phyloP scores from a whole-genome alignment of 2,888 invertebrate genomes.

The Nysson spinosus region DNA sequence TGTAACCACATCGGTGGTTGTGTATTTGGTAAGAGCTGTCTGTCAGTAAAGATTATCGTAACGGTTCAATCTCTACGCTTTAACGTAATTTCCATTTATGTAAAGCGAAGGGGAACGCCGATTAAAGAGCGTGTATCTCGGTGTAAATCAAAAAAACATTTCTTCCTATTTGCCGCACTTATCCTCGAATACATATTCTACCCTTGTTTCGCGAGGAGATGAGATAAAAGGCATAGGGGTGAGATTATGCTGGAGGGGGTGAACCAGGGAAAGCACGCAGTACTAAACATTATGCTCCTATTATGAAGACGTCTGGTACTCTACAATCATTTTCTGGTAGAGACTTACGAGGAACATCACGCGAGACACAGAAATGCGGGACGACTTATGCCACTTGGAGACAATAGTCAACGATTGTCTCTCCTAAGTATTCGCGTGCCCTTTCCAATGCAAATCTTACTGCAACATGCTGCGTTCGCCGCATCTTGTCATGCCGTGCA shows the following conservation, averaged over 20 bases:
- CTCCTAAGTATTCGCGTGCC: slow-evolving; percentile 12
- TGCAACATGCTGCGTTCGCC: slow-evolving; percentile 51
- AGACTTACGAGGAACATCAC: slow-evolving; percentile 26
- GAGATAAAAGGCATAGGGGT: too few species aligned
- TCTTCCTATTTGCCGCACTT: too few species aligned
- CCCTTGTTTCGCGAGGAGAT: too few species aligned
- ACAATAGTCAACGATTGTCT: slow-evolving; percentile 36
- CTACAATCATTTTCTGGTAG: slow-evolving; percentile 55
- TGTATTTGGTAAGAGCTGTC: slow-evolving; percentile 23
- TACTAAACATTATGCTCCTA: too few species aligned
- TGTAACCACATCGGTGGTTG: slow-evolving; percentile 17
- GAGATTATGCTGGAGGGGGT: background rate
- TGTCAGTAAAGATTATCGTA: slow-evolving; percentile 1
- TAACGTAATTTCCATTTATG: too few species aligned
- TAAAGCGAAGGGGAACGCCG: too few species aligned
- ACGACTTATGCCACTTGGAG: slow-evolving; percentile 32
- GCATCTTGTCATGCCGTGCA: slow-evolving; percentile 33
- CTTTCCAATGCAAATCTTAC: slow-evolving; percentile 59
- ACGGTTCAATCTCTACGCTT: slow-evolving; percentile 7
- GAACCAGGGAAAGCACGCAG: background rate
- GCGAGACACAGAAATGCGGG: too few species aligned
- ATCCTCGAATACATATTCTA: too few species aligned
- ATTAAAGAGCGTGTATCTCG: too few species aligned
- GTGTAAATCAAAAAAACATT: too few species aligned
- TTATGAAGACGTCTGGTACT: too few species aligned